Evolutionary conservation across 2,888 invertebrate genomes (phyloP).

Genomic region (Sinodicranocentrus sp.): DNA sequence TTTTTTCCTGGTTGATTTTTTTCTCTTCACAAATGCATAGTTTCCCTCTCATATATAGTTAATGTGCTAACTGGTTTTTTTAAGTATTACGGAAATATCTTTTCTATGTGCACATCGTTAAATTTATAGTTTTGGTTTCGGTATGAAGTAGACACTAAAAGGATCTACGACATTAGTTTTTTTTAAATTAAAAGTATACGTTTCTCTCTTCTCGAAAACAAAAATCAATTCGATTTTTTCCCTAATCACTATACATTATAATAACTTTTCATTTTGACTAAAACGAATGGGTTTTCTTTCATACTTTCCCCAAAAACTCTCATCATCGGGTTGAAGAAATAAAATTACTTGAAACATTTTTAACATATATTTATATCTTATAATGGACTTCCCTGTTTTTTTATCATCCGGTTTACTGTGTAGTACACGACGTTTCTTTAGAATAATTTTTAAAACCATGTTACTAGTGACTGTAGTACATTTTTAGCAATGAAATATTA

Average conservation of each 20-base stretch:
- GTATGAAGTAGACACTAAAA: background rate
- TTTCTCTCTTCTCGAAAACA: background rate
- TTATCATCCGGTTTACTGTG: background rate
- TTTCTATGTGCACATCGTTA: conserved; percentile 6
- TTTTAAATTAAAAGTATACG: conserved; percentile 1
- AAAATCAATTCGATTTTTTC: background rate
- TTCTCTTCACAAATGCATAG: conserved; percentile 2
- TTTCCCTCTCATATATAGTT: background rate
- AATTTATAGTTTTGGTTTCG: background rate
- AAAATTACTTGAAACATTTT: background rate
- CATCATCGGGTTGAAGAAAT: background rate
- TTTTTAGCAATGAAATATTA: background rate
- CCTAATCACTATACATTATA: background rate
- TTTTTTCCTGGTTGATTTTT: no score
- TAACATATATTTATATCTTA: background rate
- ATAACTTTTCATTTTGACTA: background rate
- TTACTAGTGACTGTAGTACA: background rate
- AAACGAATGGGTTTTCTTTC: conserved; percentile 2
- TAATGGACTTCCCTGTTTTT: conserved; percentile 10
- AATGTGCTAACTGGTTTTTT: no score
- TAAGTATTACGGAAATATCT: background rate
- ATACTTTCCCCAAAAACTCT: background rate
- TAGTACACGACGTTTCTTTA: conserved; percentile 11
- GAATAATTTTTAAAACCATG: background rate
- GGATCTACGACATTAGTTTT: background rate